A percentile compares a stretch with the other conserved stretches of the same genome.
Conservation (phyloP, 2,113 vertebrate genomes). For the Asarcornis scutulata region DNA sequence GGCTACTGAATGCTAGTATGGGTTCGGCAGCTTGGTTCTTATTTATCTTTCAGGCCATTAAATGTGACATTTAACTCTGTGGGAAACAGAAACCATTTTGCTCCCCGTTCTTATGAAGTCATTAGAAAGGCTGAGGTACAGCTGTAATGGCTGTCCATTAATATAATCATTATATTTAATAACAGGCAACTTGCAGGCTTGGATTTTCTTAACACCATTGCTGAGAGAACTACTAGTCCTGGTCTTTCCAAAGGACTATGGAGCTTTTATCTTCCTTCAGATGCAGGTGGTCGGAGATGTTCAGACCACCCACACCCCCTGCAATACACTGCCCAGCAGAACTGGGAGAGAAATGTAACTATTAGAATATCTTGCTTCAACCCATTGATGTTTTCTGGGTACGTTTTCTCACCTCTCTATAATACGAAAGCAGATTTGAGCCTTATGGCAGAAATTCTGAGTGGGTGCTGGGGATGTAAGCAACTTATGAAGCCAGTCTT, state of each 20-base stretch:
- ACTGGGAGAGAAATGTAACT: neutral
- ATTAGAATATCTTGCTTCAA: neutral
- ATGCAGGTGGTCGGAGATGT: neutral
- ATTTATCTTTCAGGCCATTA: conserved; percentile 12
- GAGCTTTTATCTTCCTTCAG: neutral
- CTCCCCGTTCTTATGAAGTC: conserved; percentile 12
- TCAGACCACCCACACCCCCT: neutral
- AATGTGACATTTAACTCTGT: neutral
- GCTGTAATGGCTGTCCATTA: conserved; percentile 23
- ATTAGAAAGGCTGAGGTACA: neutral
- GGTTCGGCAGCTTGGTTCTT: conserved; percentile 8
- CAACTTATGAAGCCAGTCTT: neutral
- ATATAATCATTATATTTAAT: neutral
- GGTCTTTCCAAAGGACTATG: neutral
- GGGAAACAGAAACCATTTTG: neutral
- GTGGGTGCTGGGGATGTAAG: neutral
- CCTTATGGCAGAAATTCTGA: neutral
- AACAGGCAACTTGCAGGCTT: neutral
- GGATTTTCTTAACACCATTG: neutral
- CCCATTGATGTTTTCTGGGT: neutral
- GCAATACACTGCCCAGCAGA: neutral
- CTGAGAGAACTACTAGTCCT: neutral
- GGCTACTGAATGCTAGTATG: neutral
- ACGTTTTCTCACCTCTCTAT: neutral
- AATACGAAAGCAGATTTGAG: neutral